These are phyloP conservation scores for Aspidapion aeneum DNA, from an alignment of 2,888 invertebrate genomes.

Conservation along the genomic window DNA sequence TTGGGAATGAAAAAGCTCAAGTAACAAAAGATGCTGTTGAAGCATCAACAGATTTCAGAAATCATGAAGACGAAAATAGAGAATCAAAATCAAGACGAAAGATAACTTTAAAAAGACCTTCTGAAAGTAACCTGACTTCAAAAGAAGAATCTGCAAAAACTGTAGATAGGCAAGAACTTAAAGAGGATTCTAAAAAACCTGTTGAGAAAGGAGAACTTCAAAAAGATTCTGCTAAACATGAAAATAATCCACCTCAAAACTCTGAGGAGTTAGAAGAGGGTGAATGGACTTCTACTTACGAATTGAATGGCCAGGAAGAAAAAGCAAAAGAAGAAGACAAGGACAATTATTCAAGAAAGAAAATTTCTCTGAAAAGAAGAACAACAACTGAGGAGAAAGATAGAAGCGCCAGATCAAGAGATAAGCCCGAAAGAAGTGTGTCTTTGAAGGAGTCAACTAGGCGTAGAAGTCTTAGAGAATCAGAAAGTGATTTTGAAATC, in stretches of 20 bases:
- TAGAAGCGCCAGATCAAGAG: constrained; percentile 8
- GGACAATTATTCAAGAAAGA: constrained; percentile 12
- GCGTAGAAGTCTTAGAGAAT: constrained; percentile 2
- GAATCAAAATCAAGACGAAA: constrained; percentile 14
- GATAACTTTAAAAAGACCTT: constrained; percentile 19
- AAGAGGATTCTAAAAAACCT: constrained; percentile 4
- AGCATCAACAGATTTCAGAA: neutral
- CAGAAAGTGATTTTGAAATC: constrained; percentile 12
- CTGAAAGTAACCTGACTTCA: constrained; percentile 13
- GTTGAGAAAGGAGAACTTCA: constrained; percentile 19
- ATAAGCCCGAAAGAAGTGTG: constrained; percentile 10
- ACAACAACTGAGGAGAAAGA: constrained; percentile 16
- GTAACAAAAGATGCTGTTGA: neutral
- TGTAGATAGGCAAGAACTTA: neutral
- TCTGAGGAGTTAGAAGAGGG: constrained; percentile 1
- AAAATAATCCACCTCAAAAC: neutral
- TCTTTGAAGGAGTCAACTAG: constrained; percentile 13
- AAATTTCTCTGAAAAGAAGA: constrained; percentile 18
- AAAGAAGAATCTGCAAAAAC: constrained; percentile 16
- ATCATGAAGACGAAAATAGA: neutral
- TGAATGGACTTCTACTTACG: constrained; percentile 18
- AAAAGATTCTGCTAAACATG: constrained; percentile 28
- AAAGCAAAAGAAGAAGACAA: constrained; percentile 14
- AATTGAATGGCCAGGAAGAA: constrained; percentile 9
- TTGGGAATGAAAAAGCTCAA: neutral